A percentile compares a stretch with the other conserved stretches of the same genome.
These are phyloP conservation scores for Gnatocerus cornutus DNA, from an alignment of 2,888 invertebrate species.

Conservation along the genomic window DNA sequence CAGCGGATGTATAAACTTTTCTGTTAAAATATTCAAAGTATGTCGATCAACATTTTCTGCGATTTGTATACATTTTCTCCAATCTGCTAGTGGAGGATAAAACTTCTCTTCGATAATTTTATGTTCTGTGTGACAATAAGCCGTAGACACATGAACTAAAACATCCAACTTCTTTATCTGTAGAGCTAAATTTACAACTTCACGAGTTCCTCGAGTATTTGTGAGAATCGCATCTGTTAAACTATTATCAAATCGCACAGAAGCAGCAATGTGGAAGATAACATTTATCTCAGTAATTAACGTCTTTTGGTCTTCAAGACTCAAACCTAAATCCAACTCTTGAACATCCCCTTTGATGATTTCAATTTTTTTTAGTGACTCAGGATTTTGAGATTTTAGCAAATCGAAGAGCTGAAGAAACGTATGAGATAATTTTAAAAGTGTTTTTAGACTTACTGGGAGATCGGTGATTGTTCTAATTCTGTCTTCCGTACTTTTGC, in stretches of 20 bases:
- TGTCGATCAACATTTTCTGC: constrained; percentile 78
- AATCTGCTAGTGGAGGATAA: constrained; percentile 86
- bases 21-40: too few relatives aligned
- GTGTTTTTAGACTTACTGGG: too few relatives aligned
- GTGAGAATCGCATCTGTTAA: constrained; percentile 76
- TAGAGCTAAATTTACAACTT: constrained; percentile 76
- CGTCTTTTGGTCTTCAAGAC: constrained; percentile 72
- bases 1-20: too few relatives aligned
- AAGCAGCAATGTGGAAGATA: constrained; percentile 86
- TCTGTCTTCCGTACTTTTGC: too few relatives aligned
- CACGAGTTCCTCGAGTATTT: constrained; percentile 80
- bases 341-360: constrained; percentile 23
- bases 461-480: too few relatives aligned
- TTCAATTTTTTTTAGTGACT: too few relatives aligned
- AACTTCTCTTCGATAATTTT: constrained; percentile 78
- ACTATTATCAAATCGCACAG: too few relatives aligned
- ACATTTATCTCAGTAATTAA: constrained; percentile 77
- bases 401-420: too few relatives aligned
- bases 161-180: constrained; percentile 72
- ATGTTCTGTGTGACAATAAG: constrained; percentile 86
- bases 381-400: too few relatives aligned
- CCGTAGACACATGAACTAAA: constrained; percentile 89
- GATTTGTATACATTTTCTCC: constrained; percentile 79
- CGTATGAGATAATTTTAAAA: too few relatives aligned
- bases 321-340: constrained; percentile 65